Percentiles rank a stretch among this genome's conserved stretches.
Conservation (phyloP, 2,797 vertebrate species). For the Momotus momota region DNA sequence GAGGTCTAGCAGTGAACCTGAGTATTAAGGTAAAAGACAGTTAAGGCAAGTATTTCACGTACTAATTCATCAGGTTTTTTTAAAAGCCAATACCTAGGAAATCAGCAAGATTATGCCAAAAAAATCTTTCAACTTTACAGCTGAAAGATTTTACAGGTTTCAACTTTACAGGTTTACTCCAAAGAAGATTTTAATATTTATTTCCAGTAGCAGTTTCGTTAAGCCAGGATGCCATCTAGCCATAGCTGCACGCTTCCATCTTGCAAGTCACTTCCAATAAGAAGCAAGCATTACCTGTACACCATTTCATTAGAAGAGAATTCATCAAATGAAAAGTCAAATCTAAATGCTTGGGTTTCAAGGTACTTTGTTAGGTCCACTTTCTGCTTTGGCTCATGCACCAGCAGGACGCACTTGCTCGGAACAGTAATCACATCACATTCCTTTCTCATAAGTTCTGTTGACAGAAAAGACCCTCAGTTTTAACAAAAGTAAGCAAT, state of each 20-base stretch:
- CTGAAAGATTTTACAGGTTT: too few species aligned
- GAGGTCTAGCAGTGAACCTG: conserved; percentile 93
- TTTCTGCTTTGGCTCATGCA: conserved; percentile 96
- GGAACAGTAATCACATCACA: conserved; percentile 94
- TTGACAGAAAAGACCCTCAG: not conserved
- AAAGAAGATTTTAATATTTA: not conserved
- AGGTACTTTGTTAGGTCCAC: conserved; percentile 97
- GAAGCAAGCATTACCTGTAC: conserved; percentile 86
- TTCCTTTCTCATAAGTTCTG: conserved; percentile 92
- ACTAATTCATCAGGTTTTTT: not conserved
- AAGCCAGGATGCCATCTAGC: not conserved
- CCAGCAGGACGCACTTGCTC: conserved; percentile 86
- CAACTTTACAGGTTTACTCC: not conserved
- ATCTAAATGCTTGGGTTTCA: conserved; percentile 93
- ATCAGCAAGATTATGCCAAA: not conserved
- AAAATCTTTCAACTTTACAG: not conserved
- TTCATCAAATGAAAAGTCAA: conserved; percentile 95
- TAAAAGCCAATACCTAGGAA: not conserved
- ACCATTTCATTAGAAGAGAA: conserved; percentile 89
- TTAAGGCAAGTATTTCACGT: not conserved
- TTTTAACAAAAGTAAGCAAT: not conserved
- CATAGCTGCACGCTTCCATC: not conserved
- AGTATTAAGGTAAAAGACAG: not conserved
- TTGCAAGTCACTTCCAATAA: not conserved
- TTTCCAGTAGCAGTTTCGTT: not conserved